A percentile compares a stretch with the other conserved stretches of the same genome.
These are phyloP conservation scores for Drosophila albomicans DNA, from an alignment of 1,140 invertebrate genomes.

Conservation along the genomic window DNA sequence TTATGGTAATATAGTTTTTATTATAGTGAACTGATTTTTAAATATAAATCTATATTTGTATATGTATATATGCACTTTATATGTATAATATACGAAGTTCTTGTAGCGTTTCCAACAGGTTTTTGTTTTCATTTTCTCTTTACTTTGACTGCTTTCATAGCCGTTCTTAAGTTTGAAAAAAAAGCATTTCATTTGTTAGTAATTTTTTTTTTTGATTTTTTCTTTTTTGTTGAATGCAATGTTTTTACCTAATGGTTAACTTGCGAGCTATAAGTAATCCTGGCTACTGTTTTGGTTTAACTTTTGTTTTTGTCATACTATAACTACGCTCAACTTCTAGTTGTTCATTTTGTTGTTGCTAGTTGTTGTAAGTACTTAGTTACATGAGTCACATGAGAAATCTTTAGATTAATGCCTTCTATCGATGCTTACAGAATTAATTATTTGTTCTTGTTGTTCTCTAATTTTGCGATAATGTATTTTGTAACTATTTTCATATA, in stretches of 20 bases:
- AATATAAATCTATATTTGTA: constrained; percentile 71
- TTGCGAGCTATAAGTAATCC: constrained; percentile 38
- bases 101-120: constrained; percentile 34
- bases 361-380: constrained; percentile 14
- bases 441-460: constrained; percentile 6
- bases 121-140: constrained; percentile 26
- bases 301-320: constrained; percentile 56
- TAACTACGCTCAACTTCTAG: constrained; percentile 71
- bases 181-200: constrained; percentile 63
- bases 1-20: constrained; percentile 82
- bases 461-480: constrained; percentile 52
- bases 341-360: constrained; percentile 45
- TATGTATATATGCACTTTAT: constrained; percentile 74
- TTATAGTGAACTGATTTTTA: constrained; percentile 83
- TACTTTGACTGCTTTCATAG: constrained; percentile 31
- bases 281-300: constrained; percentile 60
- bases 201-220: constrained; percentile 29
- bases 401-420: constrained; percentile 28
- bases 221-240: constrained; percentile 22
- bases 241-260: constrained; percentile 45
- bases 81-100: constrained; percentile 67
- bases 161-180: constrained; percentile 52
- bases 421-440: constrained; percentile 20
- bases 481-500: constrained; percentile 39
- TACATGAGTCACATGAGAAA: constrained; percentile 75